Evolutionary conservation across 2,113 vertebrate genomes (phyloP).

Genomic region (Grallaria varia): DNA sequence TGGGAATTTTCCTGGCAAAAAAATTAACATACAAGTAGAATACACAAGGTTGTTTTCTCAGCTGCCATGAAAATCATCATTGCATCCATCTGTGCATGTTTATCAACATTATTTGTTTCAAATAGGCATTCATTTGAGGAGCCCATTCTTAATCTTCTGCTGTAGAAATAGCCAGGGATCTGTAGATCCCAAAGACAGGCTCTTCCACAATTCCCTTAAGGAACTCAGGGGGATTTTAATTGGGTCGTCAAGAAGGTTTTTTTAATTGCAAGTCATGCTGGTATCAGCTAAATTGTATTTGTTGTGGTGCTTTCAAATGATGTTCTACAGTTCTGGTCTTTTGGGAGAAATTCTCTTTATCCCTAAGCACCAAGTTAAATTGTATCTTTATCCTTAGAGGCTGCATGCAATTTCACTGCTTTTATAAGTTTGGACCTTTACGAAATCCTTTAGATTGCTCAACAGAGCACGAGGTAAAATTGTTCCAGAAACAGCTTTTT

Average conservation of each 20-base stretch:
- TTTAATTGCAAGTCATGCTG: not conserved
- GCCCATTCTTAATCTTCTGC: not conserved
- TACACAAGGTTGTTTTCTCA: not conserved
- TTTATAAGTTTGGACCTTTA: not conserved
- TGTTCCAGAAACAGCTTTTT: not conserved
- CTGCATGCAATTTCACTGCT: not conserved
- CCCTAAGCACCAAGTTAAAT: not conserved
- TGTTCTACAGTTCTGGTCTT: not conserved
- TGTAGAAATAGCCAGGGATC: not conserved
- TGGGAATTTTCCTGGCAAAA: not conserved
- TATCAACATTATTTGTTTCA: not conserved
- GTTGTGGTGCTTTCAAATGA: not conserved
- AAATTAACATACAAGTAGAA: not conserved
- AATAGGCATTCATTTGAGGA: not conserved
- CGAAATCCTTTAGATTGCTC: not conserved
- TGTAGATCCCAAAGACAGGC: not conserved
- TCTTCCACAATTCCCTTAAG: not conserved
- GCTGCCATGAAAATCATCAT: not conserved
- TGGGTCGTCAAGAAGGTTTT: not conserved
- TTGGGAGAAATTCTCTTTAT: not conserved
- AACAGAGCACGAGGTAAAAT: not conserved
- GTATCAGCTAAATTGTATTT: not conserved
- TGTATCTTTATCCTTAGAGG: not conserved
- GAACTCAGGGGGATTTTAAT: not conserved
- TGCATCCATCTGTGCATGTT: not conserved